Base-by-base conservation (phyloP, 2,797 vertebrate genomes). In the Enoplosus armatus region DNA sequence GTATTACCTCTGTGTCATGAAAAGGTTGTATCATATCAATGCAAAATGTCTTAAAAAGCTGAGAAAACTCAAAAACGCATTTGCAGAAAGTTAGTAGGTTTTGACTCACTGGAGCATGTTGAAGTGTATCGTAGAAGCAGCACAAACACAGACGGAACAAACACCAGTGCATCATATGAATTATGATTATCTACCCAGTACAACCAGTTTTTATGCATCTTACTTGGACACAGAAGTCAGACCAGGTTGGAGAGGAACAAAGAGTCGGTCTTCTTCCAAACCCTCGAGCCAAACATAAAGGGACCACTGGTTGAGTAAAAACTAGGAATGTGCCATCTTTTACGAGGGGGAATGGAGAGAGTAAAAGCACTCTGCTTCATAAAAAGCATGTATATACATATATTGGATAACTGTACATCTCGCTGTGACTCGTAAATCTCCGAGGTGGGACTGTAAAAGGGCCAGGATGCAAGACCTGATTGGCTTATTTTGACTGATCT, bases 401-500 rank as follows among this genome's bases (percentile, higher is more conserved):
- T 84, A 91, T 82, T 89, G 85, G 86, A 91, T 86, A 91, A 89
- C 88, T 73, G 70, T 82, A 88, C 88, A 87, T 90, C 82, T 87
- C 60, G 71, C 74, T 88, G 76, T 78, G 68, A 74, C 64, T 85
- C 84, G 77, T 95, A 91, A 93, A 93, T 94, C 89, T 90, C 41
- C 0, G 6, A 53, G 76, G 83, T 31, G 65, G 75, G 72, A 61
- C 73, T 63, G 90, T 91, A 77, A 90, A 88, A 83, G 72, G 76
- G 41, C 72, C 59, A 37, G 72, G 87, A 92, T 90, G 62, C 91
- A 93, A 88, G 83, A 80, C 60, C 82, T 69, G 81, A 90, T 91
- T 87, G 86, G 80, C 83, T 90, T 85, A 88, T 93, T 93, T 86
- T 85, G 89, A 92, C 84, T 86, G 85, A 90, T 93, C 85, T 79